Evolutionary conservation across 2,113 vertebrate genomes (phyloP), one percentile per base, ranked within the genome.

Genomic region (Trichomycterus rosablanca): DNA sequence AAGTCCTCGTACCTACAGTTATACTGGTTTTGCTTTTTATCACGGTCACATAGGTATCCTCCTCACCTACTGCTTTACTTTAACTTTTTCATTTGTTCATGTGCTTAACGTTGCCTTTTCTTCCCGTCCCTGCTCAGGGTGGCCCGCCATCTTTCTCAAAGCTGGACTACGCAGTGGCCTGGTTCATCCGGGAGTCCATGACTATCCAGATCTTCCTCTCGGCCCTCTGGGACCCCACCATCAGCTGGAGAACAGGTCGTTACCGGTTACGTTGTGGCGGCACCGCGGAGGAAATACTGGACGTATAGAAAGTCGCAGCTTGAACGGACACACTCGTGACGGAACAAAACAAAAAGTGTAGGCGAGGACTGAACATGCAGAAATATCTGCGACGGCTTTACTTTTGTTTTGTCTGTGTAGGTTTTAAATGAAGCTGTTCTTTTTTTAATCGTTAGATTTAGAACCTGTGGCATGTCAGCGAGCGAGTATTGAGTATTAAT

Each of bases 121-220:
- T 30, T 4, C 26, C 7, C 7, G 26, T 30, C 3, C 7, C 3
- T 4, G 6, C 35, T 43, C 64, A 93, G 92, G 92, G 91, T 30
- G 89, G 95, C 3, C 73, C 91, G 2, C 86, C 88, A 42, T 88
- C 88, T 75, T 99, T 98, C 84, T 97, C 94, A 3, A 99, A 99
- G 87, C 84, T 98, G 78, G 95, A 99, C 87, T 99, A 97, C 42
- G 94, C 96, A 0, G 94, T 99, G 16, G 96, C 94, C 28, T 99
- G 95, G 96, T 98, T 99, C 86, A 98, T 99, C 86, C 80, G 96
- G 20, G 96, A 99, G 84, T 97, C 96, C 10, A 95, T 99, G 94
- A 93, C 93, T 1, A 92, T 99, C 74, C 95, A 96, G 81, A 99
- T 99, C 76, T 99, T 99, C 83, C 79, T 97, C n/a, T 97, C 95